phyloP scores from a whole-genome alignment of 2,113 vertebrate species.

The Sarotherodon lohbergeri region DNA sequence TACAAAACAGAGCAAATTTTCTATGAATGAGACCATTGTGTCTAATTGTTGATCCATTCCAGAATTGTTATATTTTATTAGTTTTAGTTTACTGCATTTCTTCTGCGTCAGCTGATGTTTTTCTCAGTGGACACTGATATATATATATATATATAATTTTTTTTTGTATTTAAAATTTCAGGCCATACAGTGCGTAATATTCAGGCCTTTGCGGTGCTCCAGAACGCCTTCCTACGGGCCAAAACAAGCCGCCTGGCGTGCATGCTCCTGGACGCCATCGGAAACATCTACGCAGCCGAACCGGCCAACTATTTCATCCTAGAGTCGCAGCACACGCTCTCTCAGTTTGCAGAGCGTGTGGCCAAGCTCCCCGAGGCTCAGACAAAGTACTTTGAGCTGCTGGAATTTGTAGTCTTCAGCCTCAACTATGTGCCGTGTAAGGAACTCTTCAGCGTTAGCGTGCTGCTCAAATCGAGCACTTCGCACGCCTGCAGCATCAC shows the following conservation, averaged over 20 bases:
- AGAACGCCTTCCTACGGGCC: slow-evolving; percentile 93
- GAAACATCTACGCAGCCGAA: slow-evolving; percentile 90
- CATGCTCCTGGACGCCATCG: slow-evolving; percentile 92
- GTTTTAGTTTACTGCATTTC: not conserved
- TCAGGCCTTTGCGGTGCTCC: slow-evolving; percentile 93
- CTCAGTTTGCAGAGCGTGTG: slow-evolving; percentile 93
- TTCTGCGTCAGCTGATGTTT: not conserved
- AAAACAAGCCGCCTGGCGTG: slow-evolving; percentile 87
- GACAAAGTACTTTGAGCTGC: slow-evolving; percentile 94
- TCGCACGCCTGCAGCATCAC: slow-evolving; percentile 90
- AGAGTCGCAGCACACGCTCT: slow-evolving; percentile 93
- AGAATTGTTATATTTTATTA: not conserved
- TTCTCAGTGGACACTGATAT: not conserved
- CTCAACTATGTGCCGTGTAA: slow-evolving; percentile 98
- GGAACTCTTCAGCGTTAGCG: slow-evolving; percentile 96
- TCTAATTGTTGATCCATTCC: not conserved
- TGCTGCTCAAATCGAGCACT: slow-evolving; percentile 90
- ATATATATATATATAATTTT: not conserved
- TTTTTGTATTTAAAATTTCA: slow-evolving; percentile 44
- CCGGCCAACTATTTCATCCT: slow-evolving; percentile 96
- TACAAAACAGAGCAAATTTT: not conserved
- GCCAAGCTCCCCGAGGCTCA: slow-evolving; percentile 88
- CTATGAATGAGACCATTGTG: fast-evolving
- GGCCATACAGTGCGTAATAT: slow-evolving; percentile 94
- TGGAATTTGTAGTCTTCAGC: slow-evolving; percentile 95